Base-by-base conservation (phyloP, 2,113 vertebrate species). In the Eulemur macaco region DNA sequence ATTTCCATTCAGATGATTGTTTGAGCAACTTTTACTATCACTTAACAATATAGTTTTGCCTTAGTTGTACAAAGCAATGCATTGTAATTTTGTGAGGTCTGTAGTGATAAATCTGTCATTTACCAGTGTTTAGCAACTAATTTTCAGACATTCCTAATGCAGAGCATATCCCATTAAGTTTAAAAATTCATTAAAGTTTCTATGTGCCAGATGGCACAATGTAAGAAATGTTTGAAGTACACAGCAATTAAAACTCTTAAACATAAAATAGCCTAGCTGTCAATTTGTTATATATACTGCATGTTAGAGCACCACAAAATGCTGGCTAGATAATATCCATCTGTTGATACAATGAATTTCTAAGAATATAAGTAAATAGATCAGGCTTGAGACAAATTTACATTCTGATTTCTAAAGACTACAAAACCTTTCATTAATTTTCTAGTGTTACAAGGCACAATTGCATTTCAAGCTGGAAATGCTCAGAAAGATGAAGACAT, bases 171-270 rank as follows among this genome's bases (percentile, higher is more conserved):
- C 91, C 91, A 97, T 98, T 97, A 98, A 92, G 63, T 97, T 96
- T 95, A 97, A 97, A 98, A 98, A 98, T 98, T 98, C 96, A 93
- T 97, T 98, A 92, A 98, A 77, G 3, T 97, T 94, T 47, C 64
- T 95, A 42, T 84, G 42, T 92, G 95, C 85, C 97, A 98, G 95
- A 98, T 97, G 98, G 94, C 85, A 96, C 82, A 94, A 95, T 94
- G 85, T 76, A 97, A 98, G 89, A 98, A 97, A 98, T 60, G 23
- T 98, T 98, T 98, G 89, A 98, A 97, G 63, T 71, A 94, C 66
- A 97, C 90, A 93, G 69, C 97, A 98, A 97, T 98, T 98, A 98
- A 98, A 98, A 66, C 82, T 95, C 98, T 97, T 98, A 97, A 98
- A 97, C 50, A 54, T 88, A 69, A 82, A 98, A 97, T 96, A 96